Conservation (phyloP, 2,888 invertebrate genomes). For the Helleia helle region DNA sequence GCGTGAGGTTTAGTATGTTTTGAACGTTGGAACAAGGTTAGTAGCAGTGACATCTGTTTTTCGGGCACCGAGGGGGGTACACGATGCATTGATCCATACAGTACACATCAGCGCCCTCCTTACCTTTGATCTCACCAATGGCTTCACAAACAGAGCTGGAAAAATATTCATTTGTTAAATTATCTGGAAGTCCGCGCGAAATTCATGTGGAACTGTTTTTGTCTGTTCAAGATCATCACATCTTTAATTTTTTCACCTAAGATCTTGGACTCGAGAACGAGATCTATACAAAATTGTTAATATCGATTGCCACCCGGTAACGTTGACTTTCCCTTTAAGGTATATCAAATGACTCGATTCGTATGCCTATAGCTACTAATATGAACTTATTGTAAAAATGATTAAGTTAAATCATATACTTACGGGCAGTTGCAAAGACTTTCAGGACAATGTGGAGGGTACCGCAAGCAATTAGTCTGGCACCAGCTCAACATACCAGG, state of each 20-base stretch:
- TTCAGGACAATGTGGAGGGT: slow-evolving; percentile 89
- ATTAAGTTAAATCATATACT: too few species aligned
- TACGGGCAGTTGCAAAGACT: slow-evolving; percentile 87
- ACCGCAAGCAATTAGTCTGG: slow-evolving; percentile 87
- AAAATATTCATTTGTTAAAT: slow-evolving; percentile 13
- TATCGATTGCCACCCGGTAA: too few species aligned
- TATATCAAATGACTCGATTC: too few species aligned
- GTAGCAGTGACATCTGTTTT: slow-evolving; percentile 81
- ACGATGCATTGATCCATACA: slow-evolving; percentile 91
- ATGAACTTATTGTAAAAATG: too few species aligned
- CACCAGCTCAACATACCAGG: slow-evolving; percentile 90
- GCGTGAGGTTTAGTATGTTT: not conserved
- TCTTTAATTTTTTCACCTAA: too few species aligned
- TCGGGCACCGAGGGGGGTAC: slow-evolving; percentile 82
- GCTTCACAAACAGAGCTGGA: slow-evolving; percentile 87
- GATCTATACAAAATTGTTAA: too few species aligned
- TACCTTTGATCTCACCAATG: slow-evolving; percentile 81
- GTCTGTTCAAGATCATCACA: too few species aligned
- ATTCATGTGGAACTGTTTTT: too few species aligned
- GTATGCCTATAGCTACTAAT: too few species aligned
- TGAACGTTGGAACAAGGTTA: slow-evolving; percentile 9
- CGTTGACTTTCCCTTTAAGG: too few species aligned
- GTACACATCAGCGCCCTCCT: slow-evolving; percentile 85
- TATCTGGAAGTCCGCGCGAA: too few species aligned
- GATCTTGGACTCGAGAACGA: too few species aligned